Percentiles rank a stretch among this genome's conserved stretches.
Conservation (phyloP, 30 jellyfish, hydroid and myxozoan genomes). For the Thelohanellus kitauei region DNA sequence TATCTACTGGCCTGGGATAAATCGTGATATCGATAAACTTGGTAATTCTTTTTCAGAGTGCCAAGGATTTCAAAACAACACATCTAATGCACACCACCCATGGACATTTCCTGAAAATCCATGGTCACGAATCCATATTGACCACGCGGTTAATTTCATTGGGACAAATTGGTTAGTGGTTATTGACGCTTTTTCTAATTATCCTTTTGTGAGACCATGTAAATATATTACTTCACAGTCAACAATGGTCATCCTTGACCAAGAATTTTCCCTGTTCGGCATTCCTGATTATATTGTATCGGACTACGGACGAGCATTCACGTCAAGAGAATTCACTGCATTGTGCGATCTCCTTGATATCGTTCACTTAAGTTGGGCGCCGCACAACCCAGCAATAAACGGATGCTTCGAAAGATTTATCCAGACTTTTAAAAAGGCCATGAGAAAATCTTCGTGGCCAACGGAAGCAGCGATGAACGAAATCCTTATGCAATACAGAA, state of each 20-base stretch:
- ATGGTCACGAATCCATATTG: constrained; percentile 7
- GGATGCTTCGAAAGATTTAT: constrained; percentile 6
- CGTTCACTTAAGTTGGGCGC: constrained; percentile 2
- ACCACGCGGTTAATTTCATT: constrained; percentile 3
- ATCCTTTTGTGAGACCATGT: constrained; percentile 3
- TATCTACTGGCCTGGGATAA: constrained; percentile 10
- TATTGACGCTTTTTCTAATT: constrained; percentile 8
- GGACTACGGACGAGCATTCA: constrained; percentile 6
- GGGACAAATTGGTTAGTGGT: constrained; percentile 7
- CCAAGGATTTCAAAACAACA: constrained; percentile 10
- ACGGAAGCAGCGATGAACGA: constrained; percentile 2
- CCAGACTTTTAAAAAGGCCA: constrained; percentile 4
- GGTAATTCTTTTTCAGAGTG: constrained; percentile 1
- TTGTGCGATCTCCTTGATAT: constrained; percentile 2
- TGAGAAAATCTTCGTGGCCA: constrained; percentile 4
- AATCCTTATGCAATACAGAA: constrained; percentile 5
- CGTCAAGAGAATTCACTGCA: constrained; percentile 1
- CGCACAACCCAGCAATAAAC: constrained; percentile 1
- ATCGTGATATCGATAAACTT: constrained; percentile 1
- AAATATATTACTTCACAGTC: not conserved
- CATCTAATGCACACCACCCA: constrained; percentile 3
- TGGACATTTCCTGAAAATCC: constrained; percentile 11
- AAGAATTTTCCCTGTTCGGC: constrained; percentile 6
- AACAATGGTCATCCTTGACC: constrained; percentile 2
- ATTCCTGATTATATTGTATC: constrained; percentile 3